Evolutionary conservation across 1,140 invertebrate species (phyloP), one percentile per base, ranked within the genome.

Genomic region (Hylaeus volcanicus): DNA sequence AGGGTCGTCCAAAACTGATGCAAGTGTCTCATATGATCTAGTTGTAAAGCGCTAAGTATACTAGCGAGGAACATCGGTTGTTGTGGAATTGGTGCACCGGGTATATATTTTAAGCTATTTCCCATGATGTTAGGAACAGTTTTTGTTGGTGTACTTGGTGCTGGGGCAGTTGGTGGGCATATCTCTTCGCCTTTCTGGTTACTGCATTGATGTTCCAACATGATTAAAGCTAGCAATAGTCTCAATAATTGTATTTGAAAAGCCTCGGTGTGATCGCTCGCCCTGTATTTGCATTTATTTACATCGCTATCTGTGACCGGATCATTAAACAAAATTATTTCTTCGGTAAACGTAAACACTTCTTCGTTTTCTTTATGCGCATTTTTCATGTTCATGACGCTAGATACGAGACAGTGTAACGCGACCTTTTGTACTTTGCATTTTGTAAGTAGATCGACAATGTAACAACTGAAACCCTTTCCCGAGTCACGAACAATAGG

Each of bases 351-450:
- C 2, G 96, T 96, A 63, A 93, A 93, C 63, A 92, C 90, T 71
- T 94, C 94, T 63, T 94, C 92, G 72, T 93, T 94, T 3, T 92
- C 90, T n/a, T 92, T 92, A 53, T 93, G 90, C 8, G 87, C 92
- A 74, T 90, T 93, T 56, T 94, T 94, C 91, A 94, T 94, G 86
- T 95, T 95, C 84, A 96, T 94, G 3, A 98, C 97, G 43, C 96
- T 96, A 8, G 97, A 96, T 14, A 98, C 94, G 43, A 98, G 93
- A 91, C 97, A 97, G 90, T 98, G 97, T 55, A 98, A 94, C 45
- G 97, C 94, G n/a, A 97, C 96, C 91, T 98, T 98, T 92, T 98
- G 98, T 43, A 98, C 94, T 93, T 98, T 98, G 89, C 97, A 97
- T 79, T 97, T 95, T 1, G 95, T 94, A 81, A 98, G 92, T 77